Evolutionary conservation across 1,140 invertebrate genomes (phyloP).

Genomic region (Drosophila pruinosa): DNA sequence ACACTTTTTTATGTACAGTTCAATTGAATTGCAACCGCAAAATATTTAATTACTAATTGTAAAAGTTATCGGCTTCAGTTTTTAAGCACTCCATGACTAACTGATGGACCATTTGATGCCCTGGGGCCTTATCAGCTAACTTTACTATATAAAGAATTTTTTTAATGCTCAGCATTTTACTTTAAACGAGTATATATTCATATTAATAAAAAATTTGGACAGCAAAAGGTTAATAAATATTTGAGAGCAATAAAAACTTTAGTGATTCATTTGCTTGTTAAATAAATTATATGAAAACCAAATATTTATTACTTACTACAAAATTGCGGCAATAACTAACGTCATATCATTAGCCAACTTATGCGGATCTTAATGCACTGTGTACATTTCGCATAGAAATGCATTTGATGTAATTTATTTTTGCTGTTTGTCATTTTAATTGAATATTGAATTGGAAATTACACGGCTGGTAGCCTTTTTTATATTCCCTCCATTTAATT

Average conservation of each 20-base stretch:
- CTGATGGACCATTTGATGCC: not conserved
- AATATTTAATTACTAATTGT: not conserved
- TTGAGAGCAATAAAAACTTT: not conserved
- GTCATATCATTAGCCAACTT: not conserved
- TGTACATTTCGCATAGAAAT: not conserved
- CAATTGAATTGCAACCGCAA: not conserved
- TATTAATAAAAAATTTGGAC: not conserved
- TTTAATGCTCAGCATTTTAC: too few species aligned
- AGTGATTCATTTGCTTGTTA: not conserved
- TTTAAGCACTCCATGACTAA: not conserved
- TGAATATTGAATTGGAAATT: constrained; percentile 53
- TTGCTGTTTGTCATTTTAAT: constrained; percentile 58
- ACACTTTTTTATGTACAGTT: not conserved
- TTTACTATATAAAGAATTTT: too few species aligned
- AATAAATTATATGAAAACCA: not conserved
- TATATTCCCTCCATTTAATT: constrained; percentile 52
- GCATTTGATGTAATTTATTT: constrained; percentile 39
- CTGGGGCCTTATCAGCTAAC: not conserved
- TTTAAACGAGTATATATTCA: too few species aligned
- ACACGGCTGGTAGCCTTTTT: not conserved
- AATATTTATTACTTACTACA: not conserved
- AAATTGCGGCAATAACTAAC: not conserved
- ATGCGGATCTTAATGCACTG: not conserved
- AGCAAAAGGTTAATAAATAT: not conserved
- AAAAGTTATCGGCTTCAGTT: not conserved